phyloP scores from a whole-genome alignment of 1,140 invertebrate genomes.

The Drosophila tropicalis region DNA sequence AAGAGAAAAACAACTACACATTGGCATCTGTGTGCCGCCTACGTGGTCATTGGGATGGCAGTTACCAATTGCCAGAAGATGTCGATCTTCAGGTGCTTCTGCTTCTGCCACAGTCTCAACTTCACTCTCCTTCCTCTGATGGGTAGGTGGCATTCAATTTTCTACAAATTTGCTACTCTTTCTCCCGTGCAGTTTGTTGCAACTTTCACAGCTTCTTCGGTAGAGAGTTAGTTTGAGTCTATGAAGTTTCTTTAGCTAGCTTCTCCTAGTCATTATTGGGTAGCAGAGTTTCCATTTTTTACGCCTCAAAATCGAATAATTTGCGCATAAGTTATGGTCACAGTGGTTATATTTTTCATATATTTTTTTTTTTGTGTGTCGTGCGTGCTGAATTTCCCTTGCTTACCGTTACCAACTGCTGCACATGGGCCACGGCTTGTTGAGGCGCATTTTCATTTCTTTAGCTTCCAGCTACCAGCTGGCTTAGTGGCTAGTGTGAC shows the following conservation, averaged over 20 bases:
- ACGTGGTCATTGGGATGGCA: constrained; percentile 49
- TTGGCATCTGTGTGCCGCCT: constrained; percentile 62
- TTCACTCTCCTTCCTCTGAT: constrained; percentile 30
- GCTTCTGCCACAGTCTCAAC: constrained; percentile 8
- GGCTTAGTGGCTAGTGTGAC: constrained; percentile 15
- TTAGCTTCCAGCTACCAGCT: constrained; percentile 38
- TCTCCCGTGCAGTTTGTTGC: constrained; percentile 45
- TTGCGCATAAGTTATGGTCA: constrained; percentile 65
- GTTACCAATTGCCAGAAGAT: constrained; percentile 14
- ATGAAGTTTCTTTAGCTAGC: not conserved
- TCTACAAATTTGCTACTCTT: constrained; percentile 63
- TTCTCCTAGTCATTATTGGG: constrained; percentile 45
- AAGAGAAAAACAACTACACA: constrained; percentile 47
- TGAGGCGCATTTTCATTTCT: constrained; percentile 40
- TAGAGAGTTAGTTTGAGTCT: constrained; percentile 22
- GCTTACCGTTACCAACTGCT: constrained; percentile 59
- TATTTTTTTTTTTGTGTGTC: constrained; percentile 37
- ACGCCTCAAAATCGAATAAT: constrained; percentile 63
- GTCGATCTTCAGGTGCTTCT: constrained; percentile 10
- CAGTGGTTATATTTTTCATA: constrained; percentile 30
- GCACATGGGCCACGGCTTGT: constrained; percentile 52
- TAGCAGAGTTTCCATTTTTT: constrained; percentile 56
- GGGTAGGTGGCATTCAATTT: constrained; percentile 62
- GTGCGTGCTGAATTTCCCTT: constrained; percentile 59
- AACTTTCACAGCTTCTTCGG: constrained; percentile 65